Evolutionary conservation across 2,888 invertebrate genomes (phyloP), one percentile per base, ranked within the genome.

Genomic region (Mystacides longicornis): DNA sequence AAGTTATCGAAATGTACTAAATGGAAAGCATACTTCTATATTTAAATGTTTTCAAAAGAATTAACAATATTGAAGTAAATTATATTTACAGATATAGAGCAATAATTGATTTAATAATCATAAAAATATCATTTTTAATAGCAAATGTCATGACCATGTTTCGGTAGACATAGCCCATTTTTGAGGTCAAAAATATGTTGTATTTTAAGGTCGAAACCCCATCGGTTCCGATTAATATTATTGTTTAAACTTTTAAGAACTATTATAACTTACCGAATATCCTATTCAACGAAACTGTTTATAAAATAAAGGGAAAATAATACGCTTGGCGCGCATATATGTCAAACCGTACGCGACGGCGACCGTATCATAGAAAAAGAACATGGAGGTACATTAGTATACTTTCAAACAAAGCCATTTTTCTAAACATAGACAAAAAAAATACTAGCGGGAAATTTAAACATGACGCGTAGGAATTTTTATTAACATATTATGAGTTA

Each of bases 281-380:
- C 48, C 23, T 48, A 23, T 48, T 48, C 21, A 22, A 48, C 16
- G 23, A 48, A 48, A 23, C 16, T 23, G 23, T 48, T 23, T 23
- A 11, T 48, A 48, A 48, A 48, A 48, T 23, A 48, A 48, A 22
- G 20, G 16, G 3, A 48, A 23, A 23, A 23, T n/a, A 48, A 23
- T n/a, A 23, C 23, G 54, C 50, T 54, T 54, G 49, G 54, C 54
- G 54, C 54, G 49, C 54, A 49, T 33, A 27, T 16, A 46, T 47
- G 52, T 52, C 51, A 51, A 51, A 51, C 43, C 23, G 51, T 43
- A 51, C 43, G 51, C 51, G 51, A 43, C 43, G 22, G 51, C 51
- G 51, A 43, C 43, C 51, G 43, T 43, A 51, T 51, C 51, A 51
- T 51, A 51, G 51, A 51, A 48, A 48, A 48, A 45, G 21, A 19